These are phyloP conservation scores for Prunella fulvescens DNA, from an alignment of 2,113 vertebrate species.

Conservation along the genomic window DNA sequence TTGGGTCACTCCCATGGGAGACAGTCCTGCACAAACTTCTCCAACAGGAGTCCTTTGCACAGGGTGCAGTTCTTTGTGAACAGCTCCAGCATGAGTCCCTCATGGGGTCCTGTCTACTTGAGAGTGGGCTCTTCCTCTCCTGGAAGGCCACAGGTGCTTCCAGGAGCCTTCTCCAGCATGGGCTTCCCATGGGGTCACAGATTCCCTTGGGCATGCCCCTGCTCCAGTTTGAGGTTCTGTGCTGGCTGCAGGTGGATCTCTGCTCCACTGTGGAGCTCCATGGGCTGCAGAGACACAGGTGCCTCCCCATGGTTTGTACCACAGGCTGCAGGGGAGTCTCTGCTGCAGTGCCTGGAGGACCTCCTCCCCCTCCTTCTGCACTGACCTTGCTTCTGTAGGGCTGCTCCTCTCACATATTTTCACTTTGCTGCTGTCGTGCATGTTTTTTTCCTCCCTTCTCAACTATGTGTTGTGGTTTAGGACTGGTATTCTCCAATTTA, in stretches of 20 bases:
- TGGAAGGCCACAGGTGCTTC: not conserved
- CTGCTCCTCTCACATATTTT: not conserved
- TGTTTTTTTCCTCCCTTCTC: not conserved
- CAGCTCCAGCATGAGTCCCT: not conserved
- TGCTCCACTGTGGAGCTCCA: not conserved
- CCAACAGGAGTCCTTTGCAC: not conserved
- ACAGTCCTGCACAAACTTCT: not conserved
- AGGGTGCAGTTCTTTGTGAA: not conserved
- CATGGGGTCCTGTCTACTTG: not conserved
- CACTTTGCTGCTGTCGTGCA: not conserved
- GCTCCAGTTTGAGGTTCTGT: fast-evolving
- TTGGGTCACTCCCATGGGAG: fast-evolving
- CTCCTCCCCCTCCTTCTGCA: not conserved
- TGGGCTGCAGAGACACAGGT: not conserved
- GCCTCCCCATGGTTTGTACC: not conserved
- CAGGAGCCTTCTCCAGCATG: not conserved
- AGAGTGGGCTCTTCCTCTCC: no score
- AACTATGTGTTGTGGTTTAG: not conserved
- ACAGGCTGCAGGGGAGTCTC: fast-evolving
- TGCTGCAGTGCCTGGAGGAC: fast-evolving
- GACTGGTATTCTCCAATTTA: not conserved
- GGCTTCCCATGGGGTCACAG: not conserved
- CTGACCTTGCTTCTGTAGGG: not conserved
- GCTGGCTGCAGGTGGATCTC: not conserved
- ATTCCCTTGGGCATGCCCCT: not conserved